These are phyloP conservation scores for Edolisoma coerulescens DNA, from an alignment of 2,113 vertebrate genomes.

Conservation along the genomic window DNA sequence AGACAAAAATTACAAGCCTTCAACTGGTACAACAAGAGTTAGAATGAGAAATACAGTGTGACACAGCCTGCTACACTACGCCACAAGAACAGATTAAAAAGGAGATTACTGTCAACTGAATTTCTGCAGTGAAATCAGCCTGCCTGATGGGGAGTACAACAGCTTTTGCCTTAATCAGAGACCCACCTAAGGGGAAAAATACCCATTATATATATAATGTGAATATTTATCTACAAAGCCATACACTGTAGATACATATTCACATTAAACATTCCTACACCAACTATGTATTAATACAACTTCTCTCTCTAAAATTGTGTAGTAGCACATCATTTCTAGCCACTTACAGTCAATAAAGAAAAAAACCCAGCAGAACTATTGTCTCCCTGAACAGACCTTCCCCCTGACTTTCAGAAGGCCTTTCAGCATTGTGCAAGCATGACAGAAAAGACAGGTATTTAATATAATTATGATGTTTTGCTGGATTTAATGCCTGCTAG, in stretches of 20 bases:
- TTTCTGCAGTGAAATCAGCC: conserved; percentile 26
- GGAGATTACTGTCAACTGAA: conserved; percentile 53
- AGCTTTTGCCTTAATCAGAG: conserved; percentile 32
- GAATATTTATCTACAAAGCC: neutral
- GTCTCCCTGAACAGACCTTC: neutral
- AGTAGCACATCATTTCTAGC: neutral
- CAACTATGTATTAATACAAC: neutral
- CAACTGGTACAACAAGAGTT: conserved; percentile 28
- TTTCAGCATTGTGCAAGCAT: neutral
- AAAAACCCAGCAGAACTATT: neutral
- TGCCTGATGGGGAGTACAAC: neutral
- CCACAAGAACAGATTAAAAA: conserved; percentile 16
- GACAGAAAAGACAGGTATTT: neutral
- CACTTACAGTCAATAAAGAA: neutral
- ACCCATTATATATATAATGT: too few species aligned
- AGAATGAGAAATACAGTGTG: conserved; percentile 34
- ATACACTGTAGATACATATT: neutral
- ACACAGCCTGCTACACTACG: neutral
- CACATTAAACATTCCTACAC: neutral
- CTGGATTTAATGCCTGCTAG: neutral
- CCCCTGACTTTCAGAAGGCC: neutral
- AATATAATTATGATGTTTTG: neutral
- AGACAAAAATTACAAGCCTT: conserved; percentile 53
- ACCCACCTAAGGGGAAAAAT: neutral
- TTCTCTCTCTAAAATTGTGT: neutral